Conservation (phyloP, 1,140 invertebrate species). For the Goniozus legneri region DNA sequence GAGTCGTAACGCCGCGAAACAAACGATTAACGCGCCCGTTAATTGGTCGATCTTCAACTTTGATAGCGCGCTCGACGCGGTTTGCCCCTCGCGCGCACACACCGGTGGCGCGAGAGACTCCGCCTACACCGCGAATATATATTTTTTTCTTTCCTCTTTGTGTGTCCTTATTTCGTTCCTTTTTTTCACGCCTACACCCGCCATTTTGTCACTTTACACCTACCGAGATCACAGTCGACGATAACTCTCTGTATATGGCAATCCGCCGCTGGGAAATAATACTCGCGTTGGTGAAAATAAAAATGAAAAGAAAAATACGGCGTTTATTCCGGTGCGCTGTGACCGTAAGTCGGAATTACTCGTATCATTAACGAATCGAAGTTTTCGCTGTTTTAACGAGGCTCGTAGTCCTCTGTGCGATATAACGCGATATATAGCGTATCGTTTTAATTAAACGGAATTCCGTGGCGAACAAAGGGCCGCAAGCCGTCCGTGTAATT, state of each 20-base stretch:
- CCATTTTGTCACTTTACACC: slow-evolving; percentile 28
- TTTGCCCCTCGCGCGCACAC: slow-evolving; percentile 18
- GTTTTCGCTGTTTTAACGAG: too few relatives aligned
- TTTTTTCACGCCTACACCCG: too few relatives aligned
- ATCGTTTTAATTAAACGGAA: slow-evolving; percentile 36
- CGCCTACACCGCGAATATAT: slow-evolving; percentile 16
- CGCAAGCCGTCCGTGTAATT: slow-evolving; percentile 32
- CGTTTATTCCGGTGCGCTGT: too few relatives aligned
- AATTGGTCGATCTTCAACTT: slow-evolving; percentile 23
- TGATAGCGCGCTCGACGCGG: slow-evolving; percentile 25
- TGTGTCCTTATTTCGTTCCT: too few relatives aligned
- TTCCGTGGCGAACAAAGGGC: slow-evolving; percentile 32
- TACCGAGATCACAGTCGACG: slow-evolving; percentile 23
- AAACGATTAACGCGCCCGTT: slow-evolving; percentile 23
- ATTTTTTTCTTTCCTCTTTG: slow-evolving; percentile 19
- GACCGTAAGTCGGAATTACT: too few relatives aligned
- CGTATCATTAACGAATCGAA: too few relatives aligned
- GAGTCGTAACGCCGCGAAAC: not conserved
- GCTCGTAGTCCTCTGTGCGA: too few relatives aligned
- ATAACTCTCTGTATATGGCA: too few relatives aligned
- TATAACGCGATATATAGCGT: too few relatives aligned
- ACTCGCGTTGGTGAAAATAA: not conserved
- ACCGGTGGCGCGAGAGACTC: slow-evolving; percentile 8
- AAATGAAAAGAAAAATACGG: slow-evolving; percentile 5
- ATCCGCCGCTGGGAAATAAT: too few relatives aligned